Percentiles rank a stretch among this genome's conserved stretches.
Evolutionary conservation across 2,888 invertebrate species (phyloP).

Genomic region (Eristalis arbustorum): DNA sequence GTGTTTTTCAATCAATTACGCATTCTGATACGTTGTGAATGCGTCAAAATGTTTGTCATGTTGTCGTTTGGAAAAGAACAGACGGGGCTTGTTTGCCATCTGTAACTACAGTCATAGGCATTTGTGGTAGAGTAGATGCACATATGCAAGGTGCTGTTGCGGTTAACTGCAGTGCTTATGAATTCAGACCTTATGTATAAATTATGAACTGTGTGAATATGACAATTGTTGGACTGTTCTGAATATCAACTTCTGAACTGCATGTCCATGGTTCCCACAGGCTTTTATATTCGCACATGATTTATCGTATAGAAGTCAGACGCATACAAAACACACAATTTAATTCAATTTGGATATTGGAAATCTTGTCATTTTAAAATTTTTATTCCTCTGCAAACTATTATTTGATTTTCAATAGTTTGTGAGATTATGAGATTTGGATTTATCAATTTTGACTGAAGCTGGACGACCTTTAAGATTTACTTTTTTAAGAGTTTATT

Average conservation of each 20-base stretch:
- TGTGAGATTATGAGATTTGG: too few relatives aligned
- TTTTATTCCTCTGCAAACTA: too few relatives aligned
- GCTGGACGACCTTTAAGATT: too few relatives aligned
- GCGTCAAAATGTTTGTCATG: constrained; percentile 18
- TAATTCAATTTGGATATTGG: neutral
- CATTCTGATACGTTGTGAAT: constrained; percentile 37
- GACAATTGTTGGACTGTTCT: neutral
- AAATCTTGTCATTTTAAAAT: too few relatives aligned
- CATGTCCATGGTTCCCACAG: neutral
- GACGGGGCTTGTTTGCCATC: neutral
- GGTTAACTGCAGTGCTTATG: constrained; percentile 8
- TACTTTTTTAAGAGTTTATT: too few relatives aligned
- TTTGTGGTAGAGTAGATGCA: neutral
- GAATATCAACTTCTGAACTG: neutral
- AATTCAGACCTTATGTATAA: neutral
- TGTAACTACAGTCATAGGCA: neutral
- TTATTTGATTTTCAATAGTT: too few relatives aligned
- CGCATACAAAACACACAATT: neutral
- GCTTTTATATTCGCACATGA: neutral
- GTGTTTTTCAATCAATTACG: constrained; percentile 31
- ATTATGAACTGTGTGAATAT: constrained; percentile 13
- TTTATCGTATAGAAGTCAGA: neutral
- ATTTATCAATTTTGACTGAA: too few relatives aligned
- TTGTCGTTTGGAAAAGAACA: constrained; percentile 13
- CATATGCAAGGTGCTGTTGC: neutral